These are phyloP conservation scores for Chaetogeoica ovagalla DNA, from an alignment of 2,888 invertebrate species.

Conservation along the genomic window DNA sequence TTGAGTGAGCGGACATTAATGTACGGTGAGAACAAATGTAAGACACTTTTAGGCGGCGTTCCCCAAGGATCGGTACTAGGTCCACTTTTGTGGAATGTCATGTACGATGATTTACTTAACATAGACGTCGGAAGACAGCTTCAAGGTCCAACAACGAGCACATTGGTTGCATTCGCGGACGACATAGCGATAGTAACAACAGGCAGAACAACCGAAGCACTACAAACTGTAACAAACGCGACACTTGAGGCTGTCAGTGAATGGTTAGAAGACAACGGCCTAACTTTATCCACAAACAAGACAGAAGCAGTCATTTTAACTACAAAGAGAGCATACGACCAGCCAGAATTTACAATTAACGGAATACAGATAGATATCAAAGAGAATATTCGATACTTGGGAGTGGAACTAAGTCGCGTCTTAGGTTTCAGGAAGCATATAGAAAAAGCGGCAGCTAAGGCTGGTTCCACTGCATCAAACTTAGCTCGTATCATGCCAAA, in stretches of 20 bases:
- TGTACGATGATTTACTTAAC: constrained; percentile 22
- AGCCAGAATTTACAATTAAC: not conserved
- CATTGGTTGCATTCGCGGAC: constrained; percentile 12
- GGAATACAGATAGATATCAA: not conserved
- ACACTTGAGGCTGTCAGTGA: not conserved
- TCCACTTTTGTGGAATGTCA: too few relatives aligned
- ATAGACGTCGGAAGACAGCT: not conserved
- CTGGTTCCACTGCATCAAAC: not conserved
- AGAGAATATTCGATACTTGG: constrained; percentile 4
- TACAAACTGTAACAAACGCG: not conserved
- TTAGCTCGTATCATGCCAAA: constrained; percentile 13
- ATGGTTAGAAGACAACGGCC: constrained; percentile 1
- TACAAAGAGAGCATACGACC: not conserved
- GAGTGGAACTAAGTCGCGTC: too few relatives aligned
- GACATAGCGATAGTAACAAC: constrained; percentile 23
- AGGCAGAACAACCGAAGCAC: constrained; percentile 14
- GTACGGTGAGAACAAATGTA: not conserved
- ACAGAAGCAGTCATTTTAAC: constrained; percentile 5
- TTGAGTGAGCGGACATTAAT: not conserved
- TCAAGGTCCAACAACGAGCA: constrained; percentile 12
- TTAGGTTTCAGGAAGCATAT: too few relatives aligned
- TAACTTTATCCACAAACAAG: not conserved
- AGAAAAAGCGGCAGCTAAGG: constrained; percentile 29
- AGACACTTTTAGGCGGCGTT: not conserved
- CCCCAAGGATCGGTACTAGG: constrained; percentile 16